Evolutionary conservation across 2,888 invertebrate species (phyloP), one percentile per base, ranked within the genome.

Genomic region (Euproctis similis): DNA sequence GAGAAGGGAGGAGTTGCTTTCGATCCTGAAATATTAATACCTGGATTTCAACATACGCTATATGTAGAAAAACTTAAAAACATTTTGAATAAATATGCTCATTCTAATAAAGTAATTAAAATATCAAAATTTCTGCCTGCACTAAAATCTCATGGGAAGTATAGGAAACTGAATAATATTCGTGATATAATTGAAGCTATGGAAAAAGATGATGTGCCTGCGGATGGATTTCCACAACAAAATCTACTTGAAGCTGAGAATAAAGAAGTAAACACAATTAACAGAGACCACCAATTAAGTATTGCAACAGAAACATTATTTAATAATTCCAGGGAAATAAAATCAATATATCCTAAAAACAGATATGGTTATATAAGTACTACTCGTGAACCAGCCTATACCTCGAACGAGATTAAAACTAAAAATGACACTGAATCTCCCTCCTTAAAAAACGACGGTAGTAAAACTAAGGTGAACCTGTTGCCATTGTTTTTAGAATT

Each of bases 1-100:
- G 67, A 84, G 23, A 74, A 68, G 43, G 81, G 81, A 20, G 84
- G 84, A 1, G 62, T 84, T 28, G 67, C 72, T 19, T 61, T 84
- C 28, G 62, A 74, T 48, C 80, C 82, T 13, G 31, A 52, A 8
- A 59, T 80, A 38, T 51, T 82, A 23, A 74, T 60, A n/a, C 61
- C 72, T 8, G 45, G 47, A 26, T 58, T 64, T 12, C 60, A 67
- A 6, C 46, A 68, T 39, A 38, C 49, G 11, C 28, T 54, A 25
- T 75, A 76, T 37, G 52, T 61, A 9, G 60, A 77, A 29, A 74
- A 75, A 41, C 19, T 81, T 16, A 40, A 66, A 19, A 46, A 51
- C 20, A 34, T 76, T 17, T 38, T 82, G 2, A 46, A 56, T 41
- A 58, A 54, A 17, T 70, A 59, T 39, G 42, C 48, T 23, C 42